Evolutionary conservation across 2,888 invertebrate genomes (phyloP), one percentile per base, ranked within the genome.

Genomic region (Smittia sp.): DNA sequence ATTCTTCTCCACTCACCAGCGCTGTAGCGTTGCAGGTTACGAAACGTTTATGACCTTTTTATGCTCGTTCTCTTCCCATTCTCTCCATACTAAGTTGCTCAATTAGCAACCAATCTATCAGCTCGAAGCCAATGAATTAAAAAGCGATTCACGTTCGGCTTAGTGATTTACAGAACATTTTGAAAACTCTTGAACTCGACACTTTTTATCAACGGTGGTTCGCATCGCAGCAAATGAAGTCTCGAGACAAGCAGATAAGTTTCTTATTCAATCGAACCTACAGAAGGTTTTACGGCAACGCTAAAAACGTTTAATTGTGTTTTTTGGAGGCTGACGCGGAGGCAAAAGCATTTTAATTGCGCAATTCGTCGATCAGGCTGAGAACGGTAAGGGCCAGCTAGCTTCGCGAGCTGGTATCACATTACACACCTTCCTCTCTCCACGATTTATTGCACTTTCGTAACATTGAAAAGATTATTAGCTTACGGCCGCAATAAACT

Each of bases 21-120:
- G 22, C 20, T 58, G 11, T 20, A 58, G 22, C 18, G 22, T 2
- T 22, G 22, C 58, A 22, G 58, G 58, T 58, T 58, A 58, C 22
- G 58, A 20, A 58, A 58, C 58, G n/a, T 58, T 58, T 58, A 20
- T 58, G 22, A 58, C 58, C 58, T 58, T 58, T 58, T 46, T 32
- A 32, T 32, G 32, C 11, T 46, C 46, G 11, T n/a, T 46, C 15
- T 46, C 13, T 22, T 22, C 22, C n/a, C 20, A 58, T 22, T 58
- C 58, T 20, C 3, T 58, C 18, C 18, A 58, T 58, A 58, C 22
- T 58, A 20, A 58, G 58, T 58, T 58, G 58, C 22, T 20, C 58
- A 58, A 58, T 58, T 58, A 58, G 22, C 58, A 58, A 58, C 20
- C 11, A 22, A 58, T 20, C 22, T 18, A 58, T 58, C 18, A 58